phyloP scores from a whole-genome alignment of 2,888 invertebrate genomes.

The Meganola albula region DNA sequence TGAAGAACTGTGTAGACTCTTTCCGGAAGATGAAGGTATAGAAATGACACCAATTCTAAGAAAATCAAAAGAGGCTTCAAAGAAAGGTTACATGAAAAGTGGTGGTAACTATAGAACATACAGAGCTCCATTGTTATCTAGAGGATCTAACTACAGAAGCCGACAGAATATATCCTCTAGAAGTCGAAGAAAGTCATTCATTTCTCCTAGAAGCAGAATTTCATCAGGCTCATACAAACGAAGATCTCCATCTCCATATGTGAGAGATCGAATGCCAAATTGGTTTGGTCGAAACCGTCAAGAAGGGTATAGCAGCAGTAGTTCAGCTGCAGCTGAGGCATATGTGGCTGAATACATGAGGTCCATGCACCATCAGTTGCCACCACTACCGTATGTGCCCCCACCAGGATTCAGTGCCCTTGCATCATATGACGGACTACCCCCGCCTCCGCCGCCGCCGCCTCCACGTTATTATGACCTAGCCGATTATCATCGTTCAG shows the following conservation, averaged over 20 bases:
- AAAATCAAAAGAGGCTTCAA: slow-evolving; percentile 90
- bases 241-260: slow-evolving; percentile 78
- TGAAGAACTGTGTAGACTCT: slow-evolving; percentile 94
- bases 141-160: slow-evolving; percentile 70
- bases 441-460: slow-evolving; percentile 82
- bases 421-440: slow-evolving; percentile 79
- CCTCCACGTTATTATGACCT: slow-evolving; percentile 83
- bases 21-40: slow-evolving; percentile 94
- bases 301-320: slow-evolving; percentile 57
- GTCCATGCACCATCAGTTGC: slow-evolving; percentile 90
- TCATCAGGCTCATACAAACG: slow-evolving; percentile 72
- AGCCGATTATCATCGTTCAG: slow-evolving; percentile 84
- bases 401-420: slow-evolving; percentile 70
- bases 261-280: slow-evolving; percentile 78
- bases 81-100: slow-evolving; percentile 77
- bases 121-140: slow-evolving; percentile 63
- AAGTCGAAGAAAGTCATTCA: slow-evolving; percentile 80
- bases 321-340: slow-evolving; percentile 85
- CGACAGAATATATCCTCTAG: slow-evolving; percentile 69
- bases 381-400: slow-evolving; percentile 90
- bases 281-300: slow-evolving; percentile 80
- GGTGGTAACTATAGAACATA: slow-evolving; percentile 70
- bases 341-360: slow-evolving; percentile 94
- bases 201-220: slow-evolving; percentile 81
- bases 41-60: slow-evolving; percentile 92